Percentiles rank a stretch among this genome's conserved stretches.
These are phyloP conservation scores for Eudasyphora cyanicolor DNA, from an alignment of 2,888 invertebrate species.

Conservation along the genomic window DNA sequence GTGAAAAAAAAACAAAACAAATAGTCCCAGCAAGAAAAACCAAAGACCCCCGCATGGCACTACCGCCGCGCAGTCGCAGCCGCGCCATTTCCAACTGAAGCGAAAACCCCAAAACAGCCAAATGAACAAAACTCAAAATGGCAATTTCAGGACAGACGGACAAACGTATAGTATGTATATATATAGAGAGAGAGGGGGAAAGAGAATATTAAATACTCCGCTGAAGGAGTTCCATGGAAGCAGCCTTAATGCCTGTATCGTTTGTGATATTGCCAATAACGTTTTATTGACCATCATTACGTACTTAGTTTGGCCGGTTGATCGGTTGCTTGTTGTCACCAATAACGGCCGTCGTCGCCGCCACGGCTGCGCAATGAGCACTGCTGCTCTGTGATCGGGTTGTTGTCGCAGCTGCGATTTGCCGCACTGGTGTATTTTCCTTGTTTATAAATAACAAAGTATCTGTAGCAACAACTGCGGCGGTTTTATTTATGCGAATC, in stretches of 20 bases:
- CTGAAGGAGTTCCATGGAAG: not conserved
- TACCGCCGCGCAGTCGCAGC: no score
- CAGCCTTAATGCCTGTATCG: not conserved
- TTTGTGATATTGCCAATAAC: not conserved
- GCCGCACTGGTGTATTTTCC: no score
- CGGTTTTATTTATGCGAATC: slow-evolving; percentile 64
- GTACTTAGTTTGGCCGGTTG: not conserved
- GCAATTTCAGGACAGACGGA: slow-evolving; percentile 2
- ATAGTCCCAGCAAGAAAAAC: not conserved
- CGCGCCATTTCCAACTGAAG: no score
- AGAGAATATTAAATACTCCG: not conserved
- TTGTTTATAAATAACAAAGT: slow-evolving; percentile 13
- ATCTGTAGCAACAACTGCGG: slow-evolving; percentile 39
- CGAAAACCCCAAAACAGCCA: slow-evolving; percentile 15
- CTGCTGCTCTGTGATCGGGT: not conserved
- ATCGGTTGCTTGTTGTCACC: no score
- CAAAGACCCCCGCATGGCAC: not conserved
- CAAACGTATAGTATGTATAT: not conserved
- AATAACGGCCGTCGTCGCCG: not conserved
- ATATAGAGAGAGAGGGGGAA: not conserved
- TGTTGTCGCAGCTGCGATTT: not conserved
- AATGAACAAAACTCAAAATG: slow-evolving; percentile 29
- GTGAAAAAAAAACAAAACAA: slow-evolving; percentile 38
- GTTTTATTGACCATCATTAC: not conserved
- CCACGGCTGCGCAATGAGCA: not conserved